Evolutionary conservation across 2,113 vertebrate genomes (phyloP), one percentile per base, ranked within the genome.

Genomic region (Epinephelus cyanopodus): DNA sequence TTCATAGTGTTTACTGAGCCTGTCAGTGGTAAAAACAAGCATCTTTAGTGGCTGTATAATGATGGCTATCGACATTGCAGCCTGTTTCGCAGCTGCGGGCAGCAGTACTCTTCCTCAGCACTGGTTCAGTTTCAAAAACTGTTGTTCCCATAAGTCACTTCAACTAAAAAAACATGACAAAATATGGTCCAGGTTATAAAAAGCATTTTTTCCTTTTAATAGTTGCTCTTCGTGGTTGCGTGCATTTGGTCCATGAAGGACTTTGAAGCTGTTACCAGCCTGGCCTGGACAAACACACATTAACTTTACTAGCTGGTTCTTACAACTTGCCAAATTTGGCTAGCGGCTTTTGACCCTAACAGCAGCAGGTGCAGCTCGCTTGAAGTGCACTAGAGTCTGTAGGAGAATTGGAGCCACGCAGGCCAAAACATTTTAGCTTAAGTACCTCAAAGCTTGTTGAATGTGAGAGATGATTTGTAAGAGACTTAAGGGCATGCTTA

Each of bases 301-400:
- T 54, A 71, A 18, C 50, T 48, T 56, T 37, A 56, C 37, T 19
- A 45, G 48, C 47, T 63, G 25, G 68, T 64, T 70, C 15, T 64
- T 6, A 52, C 0, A 65, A 58, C 27, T 39, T 52, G 47, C 64
- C 37, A 75, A 63, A 79, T 50, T 61, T 52, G 27, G 47, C 54
- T 11, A 15, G 13, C 1, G 0, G 29, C 29, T 64, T 19, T 74
- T 58, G 21, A 73, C 18, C 47, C 72, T 9, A 45, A 66, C 13
- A 52, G 29, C 19, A 53, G 54, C 73, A 77, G 39, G 37, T 77
- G 77, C 57, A 60, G 78, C 52, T 73, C 3, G 53, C 25, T 67
- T 37, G 47, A 15, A 57, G 33, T n/a, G 25, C 13, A 19, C 37
- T 13, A 13, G 3, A 42, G 54, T 62, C 53, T 54, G 4, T 21